Evolutionary conservation across 2,888 invertebrate genomes (phyloP).

Genomic region (Eurois occulta): DNA sequence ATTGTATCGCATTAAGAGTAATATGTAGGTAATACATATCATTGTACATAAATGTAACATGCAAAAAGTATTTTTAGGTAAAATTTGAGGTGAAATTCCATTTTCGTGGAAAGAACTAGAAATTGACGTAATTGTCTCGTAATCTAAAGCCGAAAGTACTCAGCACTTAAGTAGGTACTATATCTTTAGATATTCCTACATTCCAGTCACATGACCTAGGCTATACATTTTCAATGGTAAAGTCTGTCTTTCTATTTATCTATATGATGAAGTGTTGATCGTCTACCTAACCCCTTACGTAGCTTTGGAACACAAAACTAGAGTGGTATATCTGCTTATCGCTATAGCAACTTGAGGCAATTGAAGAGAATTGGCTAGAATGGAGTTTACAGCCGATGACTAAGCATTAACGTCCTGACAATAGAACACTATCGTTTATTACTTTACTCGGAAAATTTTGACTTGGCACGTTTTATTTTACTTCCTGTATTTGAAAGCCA

Average conservation of each 20-base stretch:
- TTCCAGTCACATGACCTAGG: constrained; percentile 1
- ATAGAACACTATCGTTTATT: constrained; percentile 35
- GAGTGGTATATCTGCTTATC: constrained; percentile 45
- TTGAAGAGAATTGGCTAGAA: constrained; percentile 56
- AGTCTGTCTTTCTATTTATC: constrained; percentile 18
- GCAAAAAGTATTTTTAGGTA: neutral
- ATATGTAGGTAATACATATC: neutral
- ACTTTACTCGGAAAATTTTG: constrained; percentile 10
- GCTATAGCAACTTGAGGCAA: constrained; percentile 37
- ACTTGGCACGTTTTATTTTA: neutral
- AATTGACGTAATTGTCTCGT: constrained; percentile 11
- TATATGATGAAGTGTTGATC: constrained; percentile 16
- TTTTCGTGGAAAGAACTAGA: neutral
- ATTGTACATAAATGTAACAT: neutral
- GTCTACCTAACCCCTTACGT: neutral
- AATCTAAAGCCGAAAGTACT: constrained; percentile 33
- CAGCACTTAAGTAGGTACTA: neutral
- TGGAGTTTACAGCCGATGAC: constrained; percentile 40
- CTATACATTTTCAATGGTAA: constrained; percentile 16
- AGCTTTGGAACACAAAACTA: constrained; percentile 53
- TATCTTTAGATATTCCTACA: constrained; percentile 7
- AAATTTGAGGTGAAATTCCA: neutral
- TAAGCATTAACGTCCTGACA: constrained; percentile 23
- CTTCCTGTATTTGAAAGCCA: constrained; percentile 1
- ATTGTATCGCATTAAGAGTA: neutral